Evolutionary conservation across 2,113 vertebrate genomes (phyloP).

Genomic region (Elachura formosa): DNA sequence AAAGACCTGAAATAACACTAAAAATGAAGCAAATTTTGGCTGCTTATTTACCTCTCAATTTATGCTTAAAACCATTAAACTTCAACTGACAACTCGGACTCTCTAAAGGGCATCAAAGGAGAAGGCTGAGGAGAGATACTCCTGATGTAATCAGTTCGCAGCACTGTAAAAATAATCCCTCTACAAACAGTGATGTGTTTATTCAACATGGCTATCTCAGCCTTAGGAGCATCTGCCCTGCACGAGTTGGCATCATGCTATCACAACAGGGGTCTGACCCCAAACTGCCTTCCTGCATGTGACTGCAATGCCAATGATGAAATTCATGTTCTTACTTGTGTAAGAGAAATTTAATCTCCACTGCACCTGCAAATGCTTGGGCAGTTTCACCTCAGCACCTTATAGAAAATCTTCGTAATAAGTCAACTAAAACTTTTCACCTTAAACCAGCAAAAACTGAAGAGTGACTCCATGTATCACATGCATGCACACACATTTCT

Average conservation of each 20-base stretch:
- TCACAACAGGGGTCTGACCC: not conserved
- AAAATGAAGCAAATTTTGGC: not conserved
- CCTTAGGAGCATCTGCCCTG: not conserved
- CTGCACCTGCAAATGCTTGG: not conserved
- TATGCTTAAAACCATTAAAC: not conserved
- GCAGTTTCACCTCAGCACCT: not conserved
- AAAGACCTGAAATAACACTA: not conserved
- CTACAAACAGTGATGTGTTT: not conserved
- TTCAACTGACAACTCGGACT: not conserved
- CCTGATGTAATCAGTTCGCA: not conserved
- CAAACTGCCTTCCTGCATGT: not conserved
- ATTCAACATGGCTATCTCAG: conserved; percentile 24
- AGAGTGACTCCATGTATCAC: not conserved
- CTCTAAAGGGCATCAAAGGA: not conserved
- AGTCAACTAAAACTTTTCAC: not conserved
- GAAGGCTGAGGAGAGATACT: not conserved
- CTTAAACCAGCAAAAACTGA: not conserved
- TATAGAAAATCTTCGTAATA: not conserved
- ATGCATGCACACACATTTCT: not conserved
- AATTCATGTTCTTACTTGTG: not conserved
- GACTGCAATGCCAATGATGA: not conserved
- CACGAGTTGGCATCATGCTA: not conserved
- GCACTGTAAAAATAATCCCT: not conserved
- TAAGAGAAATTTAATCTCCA: not conserved
- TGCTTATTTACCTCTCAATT: not conserved